Base-by-base conservation (phyloP, 2,113 vertebrate species). In the Pelmatolapia mariae region DNA sequence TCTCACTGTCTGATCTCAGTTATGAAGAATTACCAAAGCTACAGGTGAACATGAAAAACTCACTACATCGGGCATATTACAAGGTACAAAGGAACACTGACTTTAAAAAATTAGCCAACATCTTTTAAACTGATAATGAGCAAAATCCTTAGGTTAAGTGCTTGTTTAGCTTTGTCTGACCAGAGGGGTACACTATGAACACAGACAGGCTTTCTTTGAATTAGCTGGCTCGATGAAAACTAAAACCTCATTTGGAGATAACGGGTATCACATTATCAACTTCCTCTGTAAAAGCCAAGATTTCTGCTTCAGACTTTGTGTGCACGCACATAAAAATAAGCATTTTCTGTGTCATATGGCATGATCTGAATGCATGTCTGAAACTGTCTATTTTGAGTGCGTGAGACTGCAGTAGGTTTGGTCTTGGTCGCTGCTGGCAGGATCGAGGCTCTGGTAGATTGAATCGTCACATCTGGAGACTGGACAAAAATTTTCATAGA, bases 31-130 rank as follows among this genome's bases (percentile, higher is more conserved):
- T 18, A 2, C 57, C 9, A 61, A 61, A 61, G 29, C 57, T 33
- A 0, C 5, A 61, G 29, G 29, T 61, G 29, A 61, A 61, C 59
- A 61, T 10, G 29, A 33, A 10, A 33, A 61, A 33, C 16, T 33
- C 59, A 0, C 59, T 61, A 33, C 8, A 61, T 31, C 9, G 4
- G 0, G 0, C 56, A 59, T 29, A 59, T 29, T 29, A 59, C 29
- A 29, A 59, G 24, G 56, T 59, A 1, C 13, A 16, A 57, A 33
- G 57, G 2, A 61, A 61, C 29, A 31, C 26, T 31, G 57, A 31
- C 26, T 31, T 31, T 10, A 18, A 61, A 18, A 61, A 33, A 33
- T 0, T 31, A 8, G 54, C 54, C 54, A 26, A 57, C 2, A 57
- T 26, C 54, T 57, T 57, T 26, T 57, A 8, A 61, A 29, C 57